Base-by-base conservation (phyloP, 2,888 invertebrate genomes). In the Chromoteleia sp. region DNA sequence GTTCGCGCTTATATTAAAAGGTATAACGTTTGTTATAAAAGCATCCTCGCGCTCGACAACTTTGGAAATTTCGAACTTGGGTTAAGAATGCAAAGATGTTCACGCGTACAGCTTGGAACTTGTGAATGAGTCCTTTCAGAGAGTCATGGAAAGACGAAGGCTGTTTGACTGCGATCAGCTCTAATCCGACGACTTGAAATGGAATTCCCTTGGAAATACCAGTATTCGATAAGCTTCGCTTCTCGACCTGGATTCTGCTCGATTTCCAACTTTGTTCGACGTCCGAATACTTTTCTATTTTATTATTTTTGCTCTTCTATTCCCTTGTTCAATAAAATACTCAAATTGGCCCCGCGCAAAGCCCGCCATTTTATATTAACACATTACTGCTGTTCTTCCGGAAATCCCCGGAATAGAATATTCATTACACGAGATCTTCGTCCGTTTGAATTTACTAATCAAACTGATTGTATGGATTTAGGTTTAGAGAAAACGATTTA, bases 151-250 rank as follows among this genome's bases (percentile, higher is more conserved):
- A 76, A 67, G 67, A 71, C 67, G 48, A 41, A 65, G 52, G 54
- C 63, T 78, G 76, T 81, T 76, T 79, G 63, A 76, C 79, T 76
- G 68, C 67, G 67, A 81, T 78, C 81, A 68, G 61, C 50, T 56
- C 70, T 73, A 70, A 83, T 82, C 67, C 74, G 43, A 74, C 67
- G 67, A 79, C 70, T 81, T 75, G 61, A 78, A 78, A 81, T 81
- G 58, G 68, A 81, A 76, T 78, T 71, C 68, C 52, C 68, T 61
- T 71, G 59, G 74, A 83, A 71, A 78, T 70, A 59, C 59, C 43
- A 8, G 45, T 48, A 74, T 68, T 83, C 77, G 70, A 79, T 77
- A 76, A 82, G 77, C 81, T 74, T 29, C 39, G 74, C 58, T 68
- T 39, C 70, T 76, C 76, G 74, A 76, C 71, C 77, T 41, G 71